phyloP scores from a whole-genome alignment of 2,113 vertebrate species.

The Tretioscincus oriximinensis region DNA sequence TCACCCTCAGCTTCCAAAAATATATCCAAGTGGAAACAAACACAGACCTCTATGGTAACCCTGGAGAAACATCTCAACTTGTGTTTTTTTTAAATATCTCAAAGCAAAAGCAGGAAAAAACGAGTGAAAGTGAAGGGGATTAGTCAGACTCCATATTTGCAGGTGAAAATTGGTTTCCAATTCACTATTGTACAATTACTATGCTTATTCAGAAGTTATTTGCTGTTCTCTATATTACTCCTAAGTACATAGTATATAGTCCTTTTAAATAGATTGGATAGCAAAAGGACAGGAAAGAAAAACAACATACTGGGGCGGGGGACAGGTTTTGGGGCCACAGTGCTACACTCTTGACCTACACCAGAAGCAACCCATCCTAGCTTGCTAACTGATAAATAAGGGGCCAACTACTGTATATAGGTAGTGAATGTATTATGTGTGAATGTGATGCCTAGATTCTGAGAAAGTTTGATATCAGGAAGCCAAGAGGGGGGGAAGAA shows the following conservation, averaged over 20 bases:
- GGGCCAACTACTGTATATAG: too few relatives aligned
- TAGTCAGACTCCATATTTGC: slow-evolving; percentile 53
- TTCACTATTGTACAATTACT: background rate
- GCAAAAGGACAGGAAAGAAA: too few relatives aligned
- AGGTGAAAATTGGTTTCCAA: background rate
- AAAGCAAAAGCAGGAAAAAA: slow-evolving; percentile 59
- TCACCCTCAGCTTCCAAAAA: slow-evolving; percentile 41
- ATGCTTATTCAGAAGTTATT: background rate
- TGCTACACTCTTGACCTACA: too few relatives aligned
- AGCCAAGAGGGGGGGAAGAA: too few relatives aligned
- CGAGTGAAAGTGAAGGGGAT: slow-evolving; percentile 63
- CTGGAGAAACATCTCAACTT: slow-evolving; percentile 66
- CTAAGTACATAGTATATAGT: background rate
- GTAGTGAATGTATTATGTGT: too few relatives aligned
- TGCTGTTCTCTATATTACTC: background rate
- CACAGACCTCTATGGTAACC: slow-evolving; percentile 71
- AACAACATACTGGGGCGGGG: too few relatives aligned
- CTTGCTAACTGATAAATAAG: too few relatives aligned
- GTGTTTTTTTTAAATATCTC: slow-evolving; percentile 56
- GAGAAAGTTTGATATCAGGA: too few relatives aligned
- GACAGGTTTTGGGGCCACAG: too few relatives aligned
- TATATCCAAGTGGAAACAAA: slow-evolving; percentile 74
- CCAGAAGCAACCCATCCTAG: too few relatives aligned
- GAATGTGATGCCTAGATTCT: too few relatives aligned
- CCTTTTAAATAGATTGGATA: too few relatives aligned